phyloP scores from a whole-genome alignment of 2,113 vertebrate genomes.

The Mellivora capensis region DNA sequence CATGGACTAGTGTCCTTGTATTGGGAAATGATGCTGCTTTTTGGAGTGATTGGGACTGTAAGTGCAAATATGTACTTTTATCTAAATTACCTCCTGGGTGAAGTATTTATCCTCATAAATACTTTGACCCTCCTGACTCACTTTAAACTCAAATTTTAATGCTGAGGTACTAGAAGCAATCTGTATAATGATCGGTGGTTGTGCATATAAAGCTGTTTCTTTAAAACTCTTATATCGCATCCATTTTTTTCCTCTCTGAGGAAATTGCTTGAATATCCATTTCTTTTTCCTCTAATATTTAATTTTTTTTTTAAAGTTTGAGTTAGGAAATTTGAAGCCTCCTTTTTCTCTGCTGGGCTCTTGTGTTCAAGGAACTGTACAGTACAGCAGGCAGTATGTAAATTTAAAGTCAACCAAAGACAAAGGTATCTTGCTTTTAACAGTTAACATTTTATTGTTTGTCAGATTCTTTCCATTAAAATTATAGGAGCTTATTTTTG shows the following conservation, averaged over 20 bases:
- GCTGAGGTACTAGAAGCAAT: background rate
- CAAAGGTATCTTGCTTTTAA: background rate
- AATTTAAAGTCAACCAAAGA: background rate
- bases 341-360: background rate
- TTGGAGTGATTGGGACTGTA: background rate
- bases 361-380: background rate
- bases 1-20: background rate
- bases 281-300: background rate
- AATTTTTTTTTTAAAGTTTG: background rate
- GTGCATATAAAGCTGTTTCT: background rate
- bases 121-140: background rate
- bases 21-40: background rate
- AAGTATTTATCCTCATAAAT: background rate
- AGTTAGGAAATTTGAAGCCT: background rate
- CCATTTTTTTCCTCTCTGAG: background rate
- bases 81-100: background rate
- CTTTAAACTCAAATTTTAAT: background rate
- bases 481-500: slow-evolving; percentile 6
- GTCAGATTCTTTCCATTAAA: background rate
- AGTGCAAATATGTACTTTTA: background rate
- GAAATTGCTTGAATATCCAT: background rate
- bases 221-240: background rate
- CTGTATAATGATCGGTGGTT: background rate
- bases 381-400: background rate
- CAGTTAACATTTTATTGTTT: background rate